phyloP scores from a whole-genome alignment of 2,888 invertebrate genomes.

The Rhogogaster chlorosoma region DNA sequence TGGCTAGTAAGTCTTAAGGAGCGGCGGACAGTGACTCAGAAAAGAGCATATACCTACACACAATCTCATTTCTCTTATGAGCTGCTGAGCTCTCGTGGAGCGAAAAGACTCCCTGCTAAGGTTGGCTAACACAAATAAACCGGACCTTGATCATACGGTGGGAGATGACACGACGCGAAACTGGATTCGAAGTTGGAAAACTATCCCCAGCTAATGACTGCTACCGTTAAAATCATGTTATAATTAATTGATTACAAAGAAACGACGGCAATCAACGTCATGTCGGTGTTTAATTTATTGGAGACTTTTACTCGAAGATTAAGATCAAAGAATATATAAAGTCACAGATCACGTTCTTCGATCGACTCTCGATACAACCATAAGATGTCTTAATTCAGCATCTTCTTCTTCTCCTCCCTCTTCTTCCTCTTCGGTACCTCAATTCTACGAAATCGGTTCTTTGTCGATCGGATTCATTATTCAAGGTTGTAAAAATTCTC shows the following conservation, averaged over 20 bases:
- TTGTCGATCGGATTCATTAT: conserved; percentile 22
- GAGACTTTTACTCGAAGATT: not conserved
- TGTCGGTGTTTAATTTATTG: conserved; percentile 32
- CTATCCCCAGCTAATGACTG: conserved; percentile 28
- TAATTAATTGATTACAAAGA: conserved; percentile 38
- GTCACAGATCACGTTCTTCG: not conserved
- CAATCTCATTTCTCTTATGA: conserved; percentile 15
- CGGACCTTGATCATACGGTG: conserved; percentile 27
- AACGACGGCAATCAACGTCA: conserved; percentile 15
- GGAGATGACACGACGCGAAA: conserved; percentile 20
- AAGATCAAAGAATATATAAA: not conserved
- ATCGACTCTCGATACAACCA: not conserved
- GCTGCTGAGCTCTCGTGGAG: not conserved
- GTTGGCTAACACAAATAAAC: conserved; percentile 22
- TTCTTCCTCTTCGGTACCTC: not conserved
- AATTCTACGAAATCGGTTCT: not conserved
- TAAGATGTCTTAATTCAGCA: not conserved
- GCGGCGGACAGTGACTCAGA: conserved; percentile 22
- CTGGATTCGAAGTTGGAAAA: conserved; percentile 34
- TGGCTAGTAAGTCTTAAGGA: conserved; percentile 11
- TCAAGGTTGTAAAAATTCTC: conserved; percentile 23
- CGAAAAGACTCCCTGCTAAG: conserved; percentile 4
- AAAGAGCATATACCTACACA: not conserved
- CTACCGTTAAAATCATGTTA: conserved; percentile 37
- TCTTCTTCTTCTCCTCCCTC: not conserved